phyloP scores from a whole-genome alignment of 2,113 vertebrate species.

The Hyaena hyaena region DNA sequence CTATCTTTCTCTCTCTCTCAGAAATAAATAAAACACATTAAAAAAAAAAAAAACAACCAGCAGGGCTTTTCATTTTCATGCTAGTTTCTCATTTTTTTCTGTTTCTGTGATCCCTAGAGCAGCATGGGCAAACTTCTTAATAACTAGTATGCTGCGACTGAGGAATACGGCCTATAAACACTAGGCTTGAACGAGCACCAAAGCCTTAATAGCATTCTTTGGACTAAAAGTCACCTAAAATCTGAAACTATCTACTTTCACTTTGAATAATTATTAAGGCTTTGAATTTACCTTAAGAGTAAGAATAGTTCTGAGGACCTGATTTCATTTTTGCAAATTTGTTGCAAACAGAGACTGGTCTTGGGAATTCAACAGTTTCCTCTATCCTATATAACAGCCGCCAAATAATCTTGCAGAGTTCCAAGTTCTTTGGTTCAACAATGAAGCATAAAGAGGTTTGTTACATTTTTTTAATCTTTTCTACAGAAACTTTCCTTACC shows the following conservation, averaged over 20 bases:
- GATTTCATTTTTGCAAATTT: constrained; percentile 2
- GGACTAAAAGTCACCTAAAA: neutral
- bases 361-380: neutral
- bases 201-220: neutral
- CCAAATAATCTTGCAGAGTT: neutral
- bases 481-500: neutral
- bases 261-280: neutral
- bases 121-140: neutral
- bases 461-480: neutral
- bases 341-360: neutral
- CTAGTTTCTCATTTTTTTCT: neutral
- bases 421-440: neutral
- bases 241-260: neutral
- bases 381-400: neutral
- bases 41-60: too few species aligned
- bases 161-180: neutral
- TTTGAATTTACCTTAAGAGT: neutral
- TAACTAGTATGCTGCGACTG: neutral
- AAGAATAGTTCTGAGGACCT: neutral
- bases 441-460: neutral
- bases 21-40: too few species aligned
- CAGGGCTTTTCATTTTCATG: neutral
- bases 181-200: neutral
- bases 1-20: too few species aligned
- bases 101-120: neutral